Conservation (phyloP, 2,797 vertebrate species). For the Echeneis naucrates region DNA sequence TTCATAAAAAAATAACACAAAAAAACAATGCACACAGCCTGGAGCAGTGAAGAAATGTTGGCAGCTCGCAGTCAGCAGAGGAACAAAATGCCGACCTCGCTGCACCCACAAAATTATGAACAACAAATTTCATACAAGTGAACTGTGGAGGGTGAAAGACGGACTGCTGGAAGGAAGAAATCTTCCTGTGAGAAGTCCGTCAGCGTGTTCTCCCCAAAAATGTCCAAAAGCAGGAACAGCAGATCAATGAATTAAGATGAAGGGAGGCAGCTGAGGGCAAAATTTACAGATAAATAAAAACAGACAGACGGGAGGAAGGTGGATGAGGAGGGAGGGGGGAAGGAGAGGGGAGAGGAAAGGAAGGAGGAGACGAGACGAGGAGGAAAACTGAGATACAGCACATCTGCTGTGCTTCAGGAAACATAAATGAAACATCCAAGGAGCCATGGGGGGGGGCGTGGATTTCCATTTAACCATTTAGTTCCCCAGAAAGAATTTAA, state of each 20-base stretch:
- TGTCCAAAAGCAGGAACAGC: not conserved
- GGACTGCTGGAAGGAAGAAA: not conserved
- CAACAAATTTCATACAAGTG: not conserved
- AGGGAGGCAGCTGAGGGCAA: not conserved
- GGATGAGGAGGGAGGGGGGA: slow-evolving; percentile 1
- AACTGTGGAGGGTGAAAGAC: not conserved
- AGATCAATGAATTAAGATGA: not conserved
- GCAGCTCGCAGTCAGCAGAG: slow-evolving; percentile 27
- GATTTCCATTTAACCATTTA: not conserved
- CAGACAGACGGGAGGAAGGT: slow-evolving; percentile 6
- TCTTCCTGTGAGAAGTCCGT: not conserved
- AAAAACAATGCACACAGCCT: slow-evolving; percentile 30
- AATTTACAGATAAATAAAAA: slow-evolving; percentile 2
- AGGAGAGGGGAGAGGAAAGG: slow-evolving; percentile 4
- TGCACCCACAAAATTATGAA: slow-evolving; percentile 32
- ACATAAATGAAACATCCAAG: slow-evolving; percentile 42
- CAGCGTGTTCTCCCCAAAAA: not conserved
- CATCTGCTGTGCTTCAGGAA: slow-evolving; percentile 47
- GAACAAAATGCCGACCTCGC: slow-evolving; percentile 50
- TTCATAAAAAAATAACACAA: slow-evolving; percentile 26
- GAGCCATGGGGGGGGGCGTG: no score
- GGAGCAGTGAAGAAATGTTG: slow-evolving; percentile 40
- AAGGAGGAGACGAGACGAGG: slow-evolving; percentile 3
- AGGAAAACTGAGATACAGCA: slow-evolving; percentile 30
- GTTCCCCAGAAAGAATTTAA: not conserved